phyloP scores from a whole-genome alignment of 1,140 invertebrate species.

The Drosophila sp. region DNA sequence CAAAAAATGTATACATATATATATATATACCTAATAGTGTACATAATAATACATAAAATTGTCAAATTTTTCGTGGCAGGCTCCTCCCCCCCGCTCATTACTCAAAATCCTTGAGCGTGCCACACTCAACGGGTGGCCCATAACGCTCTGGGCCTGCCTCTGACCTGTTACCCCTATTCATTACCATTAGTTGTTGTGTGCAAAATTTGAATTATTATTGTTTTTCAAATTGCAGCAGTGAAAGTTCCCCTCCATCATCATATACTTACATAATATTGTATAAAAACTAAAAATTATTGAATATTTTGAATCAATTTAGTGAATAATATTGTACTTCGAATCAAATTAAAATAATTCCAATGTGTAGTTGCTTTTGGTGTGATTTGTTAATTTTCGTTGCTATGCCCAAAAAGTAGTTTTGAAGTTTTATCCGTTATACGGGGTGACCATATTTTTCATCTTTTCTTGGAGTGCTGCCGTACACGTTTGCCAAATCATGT shows the following conservation, averaged over 20 bases:
- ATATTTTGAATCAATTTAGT: slow-evolving; percentile 76
- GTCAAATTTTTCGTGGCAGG: slow-evolving; percentile 40
- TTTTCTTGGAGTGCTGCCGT: too few relatives aligned
- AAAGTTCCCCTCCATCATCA: slow-evolving; percentile 45
- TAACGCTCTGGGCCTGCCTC: background rate
- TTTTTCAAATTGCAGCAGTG: slow-evolving; percentile 57
- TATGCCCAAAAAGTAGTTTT: too few relatives aligned
- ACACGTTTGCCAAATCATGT: too few relatives aligned
- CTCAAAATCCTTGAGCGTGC: slow-evolving; percentile 31
- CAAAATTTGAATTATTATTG: slow-evolving; percentile 56
- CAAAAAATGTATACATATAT: slow-evolving; percentile 35
- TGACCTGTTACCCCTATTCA: slow-evolving; percentile 9
- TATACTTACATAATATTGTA: slow-evolving; percentile 45
- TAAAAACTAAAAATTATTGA: slow-evolving; percentile 59
- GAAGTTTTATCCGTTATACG: too few relatives aligned
- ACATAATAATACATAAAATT: slow-evolving; percentile 55
- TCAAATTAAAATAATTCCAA: slow-evolving; percentile 76
- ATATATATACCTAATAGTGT: slow-evolving; percentile 75
- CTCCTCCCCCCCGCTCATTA: slow-evolving; percentile 8
- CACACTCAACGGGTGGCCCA: background rate
- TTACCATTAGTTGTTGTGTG: slow-evolving; percentile 50
- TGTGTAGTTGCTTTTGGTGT: slow-evolving; percentile 33
- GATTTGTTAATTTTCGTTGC: background rate
- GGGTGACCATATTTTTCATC: too few relatives aligned
- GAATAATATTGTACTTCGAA: slow-evolving; percentile 74